Evolutionary conservation across 1,140 invertebrate species (phyloP).

Genomic region (Brachionus rotundiformis): DNA sequence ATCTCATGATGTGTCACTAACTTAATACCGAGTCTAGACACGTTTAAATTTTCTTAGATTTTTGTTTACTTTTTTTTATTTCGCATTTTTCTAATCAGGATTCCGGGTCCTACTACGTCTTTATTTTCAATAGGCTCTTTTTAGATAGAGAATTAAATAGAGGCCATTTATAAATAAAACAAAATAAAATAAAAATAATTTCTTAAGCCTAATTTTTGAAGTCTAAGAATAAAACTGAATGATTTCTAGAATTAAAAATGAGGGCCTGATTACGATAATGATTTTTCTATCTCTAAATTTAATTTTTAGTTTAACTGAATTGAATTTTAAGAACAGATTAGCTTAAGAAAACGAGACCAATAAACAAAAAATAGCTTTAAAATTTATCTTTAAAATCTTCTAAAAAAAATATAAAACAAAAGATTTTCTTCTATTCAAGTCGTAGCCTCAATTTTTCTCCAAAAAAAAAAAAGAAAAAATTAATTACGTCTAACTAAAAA

Average conservation of each 20-base stretch:
- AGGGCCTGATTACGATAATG: neutral
- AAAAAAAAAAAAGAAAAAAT: neutral
- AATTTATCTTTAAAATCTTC: conserved; percentile 16
- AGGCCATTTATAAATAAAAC: neutral
- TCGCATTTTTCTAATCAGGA: neutral
- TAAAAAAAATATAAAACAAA: neutral
- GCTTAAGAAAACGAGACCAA: neutral
- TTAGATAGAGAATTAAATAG: neutral
- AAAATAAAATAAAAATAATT: conserved; percentile 1
- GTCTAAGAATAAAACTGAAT: conserved; percentile 43
- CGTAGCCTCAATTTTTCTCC: neutral
- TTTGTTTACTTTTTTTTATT: too few relatives aligned
- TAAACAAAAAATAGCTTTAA: neutral
- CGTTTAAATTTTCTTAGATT: neutral
- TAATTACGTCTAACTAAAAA: neutral
- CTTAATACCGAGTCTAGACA: neutral
- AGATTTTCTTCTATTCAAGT: neutral
- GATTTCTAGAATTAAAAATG: neutral
- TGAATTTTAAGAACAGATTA: conserved; percentile 27
- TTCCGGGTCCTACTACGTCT: neutral
- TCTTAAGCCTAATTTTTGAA: conserved; percentile 16
- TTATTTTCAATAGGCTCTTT: neutral
- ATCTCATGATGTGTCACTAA: neutral
- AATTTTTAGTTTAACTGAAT: too few relatives aligned
- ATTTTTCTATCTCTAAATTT: conserved; percentile 47